A percentile compares a stretch with the other conserved stretches of the same genome.
phyloP scores from a whole-genome alignment of 2,113 vertebrate species.

The Cyprinodon tularosa region DNA sequence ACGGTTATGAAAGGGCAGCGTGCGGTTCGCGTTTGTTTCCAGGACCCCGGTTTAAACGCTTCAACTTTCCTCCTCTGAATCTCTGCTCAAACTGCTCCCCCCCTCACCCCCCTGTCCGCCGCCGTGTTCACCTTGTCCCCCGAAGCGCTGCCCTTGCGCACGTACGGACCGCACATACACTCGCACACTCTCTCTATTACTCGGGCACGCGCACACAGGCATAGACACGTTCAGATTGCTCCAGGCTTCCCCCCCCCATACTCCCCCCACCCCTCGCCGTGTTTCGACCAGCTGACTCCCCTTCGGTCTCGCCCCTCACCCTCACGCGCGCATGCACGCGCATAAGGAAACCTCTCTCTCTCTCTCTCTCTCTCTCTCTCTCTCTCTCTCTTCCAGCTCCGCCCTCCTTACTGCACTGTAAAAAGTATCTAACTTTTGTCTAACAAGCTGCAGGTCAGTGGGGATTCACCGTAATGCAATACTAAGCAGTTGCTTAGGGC shows the following conservation, averaged over 20 bases:
- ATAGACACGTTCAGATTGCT: background rate
- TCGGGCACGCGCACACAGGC: too few relatives aligned
- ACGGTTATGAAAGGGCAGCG: conserved; percentile 40
- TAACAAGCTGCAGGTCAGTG: background rate
- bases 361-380: background rate
- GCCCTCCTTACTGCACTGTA: background rate
- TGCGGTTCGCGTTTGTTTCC: conserved; percentile 31
- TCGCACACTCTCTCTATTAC: background rate
- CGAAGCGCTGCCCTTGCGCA: conserved; percentile 3
- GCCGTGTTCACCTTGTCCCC: conserved; percentile 49
- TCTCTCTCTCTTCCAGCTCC: background rate
- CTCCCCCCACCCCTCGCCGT: conserved; percentile 21
- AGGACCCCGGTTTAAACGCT: conserved; percentile 41
- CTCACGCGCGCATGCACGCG: background rate
- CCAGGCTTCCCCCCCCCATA: conserved; percentile 14
- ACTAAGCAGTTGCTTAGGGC: too few relatives aligned
- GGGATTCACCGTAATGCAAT: background rate
- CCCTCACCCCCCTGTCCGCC: conserved; percentile 6
- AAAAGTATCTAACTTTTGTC: background rate
- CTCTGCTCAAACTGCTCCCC: conserved; percentile 27
- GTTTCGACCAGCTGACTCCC: conserved; percentile 62
- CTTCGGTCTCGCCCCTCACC: conserved; percentile 14
- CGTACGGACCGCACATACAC: conserved; percentile 17
- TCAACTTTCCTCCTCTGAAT: conserved; percentile 48
- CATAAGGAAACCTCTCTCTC: background rate